These are phyloP conservation scores for Stegodyphus dumicola DNA, from an alignment of 1,140 invertebrate genomes.

Conservation along the genomic window DNA sequence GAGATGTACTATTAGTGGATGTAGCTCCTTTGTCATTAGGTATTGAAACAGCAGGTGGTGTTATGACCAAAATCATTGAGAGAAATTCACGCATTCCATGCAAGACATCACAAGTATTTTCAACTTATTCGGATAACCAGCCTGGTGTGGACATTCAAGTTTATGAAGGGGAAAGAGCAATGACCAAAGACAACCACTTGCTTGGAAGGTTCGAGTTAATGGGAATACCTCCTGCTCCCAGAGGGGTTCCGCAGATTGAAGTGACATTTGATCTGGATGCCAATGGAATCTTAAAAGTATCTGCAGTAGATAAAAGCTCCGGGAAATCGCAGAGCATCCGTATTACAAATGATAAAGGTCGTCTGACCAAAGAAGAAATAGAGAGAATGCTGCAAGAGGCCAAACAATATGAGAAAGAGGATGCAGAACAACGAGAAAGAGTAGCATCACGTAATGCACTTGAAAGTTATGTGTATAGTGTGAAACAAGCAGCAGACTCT, in stretches of 20 bases:
- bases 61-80: constrained; percentile 76
- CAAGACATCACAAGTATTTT: constrained; percentile 81
- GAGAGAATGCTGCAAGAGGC: constrained; percentile 73
- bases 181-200: constrained; percentile 74
- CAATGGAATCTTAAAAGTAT: constrained; percentile 69
- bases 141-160: constrained; percentile 88
- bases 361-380: constrained; percentile 70
- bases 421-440: constrained; percentile 66
- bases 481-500: constrained; percentile 62
- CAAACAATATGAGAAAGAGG: constrained; percentile 73
- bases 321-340: constrained; percentile 91
- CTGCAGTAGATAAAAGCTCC: constrained; percentile 75
- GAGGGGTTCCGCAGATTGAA: constrained; percentile 72
- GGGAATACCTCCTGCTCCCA: constrained; percentile 73
- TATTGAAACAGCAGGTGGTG: constrained; percentile 76
- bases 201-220: constrained; percentile 73
- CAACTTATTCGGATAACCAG: constrained; percentile 96
- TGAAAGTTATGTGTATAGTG: constrained; percentile 63
- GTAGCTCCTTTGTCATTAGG: constrained; percentile 76
- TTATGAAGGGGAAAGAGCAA: constrained; percentile 73
- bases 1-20: constrained; percentile 77
- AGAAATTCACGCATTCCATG: constrained; percentile 77
- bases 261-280: constrained; percentile 75
- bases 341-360: constrained; percentile 72
- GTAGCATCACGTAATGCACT: constrained; percentile 66